Evolutionary conservation across 2,888 invertebrate species (phyloP).

Genomic region (Ophion ventricosus): DNA sequence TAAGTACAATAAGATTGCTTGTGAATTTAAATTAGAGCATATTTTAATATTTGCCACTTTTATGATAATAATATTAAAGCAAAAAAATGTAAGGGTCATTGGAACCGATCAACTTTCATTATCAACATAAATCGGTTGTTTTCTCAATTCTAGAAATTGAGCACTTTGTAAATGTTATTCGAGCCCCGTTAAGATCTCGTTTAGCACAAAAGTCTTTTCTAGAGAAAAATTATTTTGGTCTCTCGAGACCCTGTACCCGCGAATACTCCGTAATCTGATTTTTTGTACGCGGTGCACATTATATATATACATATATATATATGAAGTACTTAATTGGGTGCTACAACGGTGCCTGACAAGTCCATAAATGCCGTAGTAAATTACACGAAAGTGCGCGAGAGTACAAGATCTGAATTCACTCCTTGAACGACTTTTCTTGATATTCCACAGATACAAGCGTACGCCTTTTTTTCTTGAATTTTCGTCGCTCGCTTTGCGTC

Average conservation of each 20-base stretch:
- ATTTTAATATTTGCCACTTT: too few species aligned
- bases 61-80: not conserved
- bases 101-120: not conserved
- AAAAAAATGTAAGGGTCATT: not conserved
- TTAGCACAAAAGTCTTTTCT: conserved; percentile 46
- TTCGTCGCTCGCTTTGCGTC: conserved; percentile 16
- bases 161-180: conserved; percentile 29
- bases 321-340: conserved; percentile 73
- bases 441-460: not conserved
- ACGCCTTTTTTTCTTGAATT: not conserved
- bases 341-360: conserved; percentile 61
- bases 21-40: too few species aligned
- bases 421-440: conserved; percentile 1
- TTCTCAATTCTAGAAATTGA: not conserved
- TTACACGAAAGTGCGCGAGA: conserved; percentile 61
- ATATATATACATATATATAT: conserved; percentile 42
- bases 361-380: conserved; percentile 69
- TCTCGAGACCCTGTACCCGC: conserved; percentile 26
- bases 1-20: too few species aligned
- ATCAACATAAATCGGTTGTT: not conserved
- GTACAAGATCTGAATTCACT: not conserved
- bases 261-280: conserved; percentile 24
- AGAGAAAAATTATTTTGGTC: conserved; percentile 53
- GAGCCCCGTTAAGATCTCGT: conserved; percentile 29
- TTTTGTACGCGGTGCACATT: not conserved